Conservation (phyloP, 2,797 vertebrate species). For the Poeciliopsis gracilis region DNA sequence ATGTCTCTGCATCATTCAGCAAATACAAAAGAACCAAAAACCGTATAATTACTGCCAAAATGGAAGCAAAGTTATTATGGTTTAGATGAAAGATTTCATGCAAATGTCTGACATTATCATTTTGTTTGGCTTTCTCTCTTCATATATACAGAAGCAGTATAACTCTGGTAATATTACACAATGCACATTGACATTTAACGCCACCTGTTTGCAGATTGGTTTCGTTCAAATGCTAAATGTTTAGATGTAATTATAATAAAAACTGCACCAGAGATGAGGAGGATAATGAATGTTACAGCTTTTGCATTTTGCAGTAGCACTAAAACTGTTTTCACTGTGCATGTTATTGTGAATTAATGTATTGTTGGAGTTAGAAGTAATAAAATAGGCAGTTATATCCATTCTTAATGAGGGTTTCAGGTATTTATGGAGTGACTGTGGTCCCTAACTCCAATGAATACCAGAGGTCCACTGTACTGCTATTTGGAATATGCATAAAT, state of each 20-base stretch:
- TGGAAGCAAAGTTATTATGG: neutral
- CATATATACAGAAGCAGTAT: neutral
- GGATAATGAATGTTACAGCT: neutral
- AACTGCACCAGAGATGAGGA: neutral
- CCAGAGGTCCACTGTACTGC: neutral
- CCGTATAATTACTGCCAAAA: neutral
- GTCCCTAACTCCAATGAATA: neutral
- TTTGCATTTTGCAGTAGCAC: neutral
- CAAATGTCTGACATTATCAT: neutral
- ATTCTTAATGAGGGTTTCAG: neutral
- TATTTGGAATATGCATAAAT: neutral
- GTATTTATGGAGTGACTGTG: neutral
- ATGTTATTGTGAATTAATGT: neutral
- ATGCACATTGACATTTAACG: neutral
- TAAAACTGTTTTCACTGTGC: neutral
- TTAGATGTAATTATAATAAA: neutral
- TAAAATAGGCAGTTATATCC: neutral
- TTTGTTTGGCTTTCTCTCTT: neutral
- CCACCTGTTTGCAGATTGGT: neutral
- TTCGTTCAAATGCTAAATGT: neutral
- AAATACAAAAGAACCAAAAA: neutral
- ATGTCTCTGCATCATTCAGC: neutral
- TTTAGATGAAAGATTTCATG: neutral
- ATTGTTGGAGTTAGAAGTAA: neutral
- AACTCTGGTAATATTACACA: neutral